These are phyloP conservation scores for Saxicola maurus DNA, from an alignment of 2,797 vertebrate species.

Conservation along the genomic window DNA sequence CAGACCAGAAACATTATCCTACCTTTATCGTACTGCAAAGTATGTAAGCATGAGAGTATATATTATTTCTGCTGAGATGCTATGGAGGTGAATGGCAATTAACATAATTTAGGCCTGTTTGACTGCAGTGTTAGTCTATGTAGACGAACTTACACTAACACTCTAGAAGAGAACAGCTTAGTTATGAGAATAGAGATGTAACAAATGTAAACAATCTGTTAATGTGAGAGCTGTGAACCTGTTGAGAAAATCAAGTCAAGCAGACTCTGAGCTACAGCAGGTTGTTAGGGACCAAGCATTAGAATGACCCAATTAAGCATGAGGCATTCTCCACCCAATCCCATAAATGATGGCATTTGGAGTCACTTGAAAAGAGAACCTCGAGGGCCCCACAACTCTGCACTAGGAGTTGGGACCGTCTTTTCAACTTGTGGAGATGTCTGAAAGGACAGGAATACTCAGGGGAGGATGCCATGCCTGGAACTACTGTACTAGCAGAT, in stretches of 20 bases:
- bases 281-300: accelerated
- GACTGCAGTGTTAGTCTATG: not conserved
- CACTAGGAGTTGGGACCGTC: not conserved
- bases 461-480: not conserved
- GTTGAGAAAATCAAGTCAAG: not conserved
- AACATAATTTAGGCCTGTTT: not conserved
- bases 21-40: not conserved
- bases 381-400: not conserved
- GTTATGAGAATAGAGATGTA: not conserved
- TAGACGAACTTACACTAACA: not conserved
- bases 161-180: not conserved
- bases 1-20: not conserved
- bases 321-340: not conserved
- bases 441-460: not conserved
- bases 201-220: not conserved
- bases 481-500: not conserved
- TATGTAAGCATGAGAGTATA: not conserved
- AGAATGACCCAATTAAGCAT: not conserved
- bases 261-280: not conserved
- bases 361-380: not conserved
- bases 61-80: not conserved
- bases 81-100: not conserved
- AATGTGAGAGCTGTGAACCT: not conserved
- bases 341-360: not conserved
- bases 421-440: not conserved